Evolutionary conservation across 2,113 vertebrate genomes (phyloP).

Genomic region (Microcebus lehilahytsara): DNA sequence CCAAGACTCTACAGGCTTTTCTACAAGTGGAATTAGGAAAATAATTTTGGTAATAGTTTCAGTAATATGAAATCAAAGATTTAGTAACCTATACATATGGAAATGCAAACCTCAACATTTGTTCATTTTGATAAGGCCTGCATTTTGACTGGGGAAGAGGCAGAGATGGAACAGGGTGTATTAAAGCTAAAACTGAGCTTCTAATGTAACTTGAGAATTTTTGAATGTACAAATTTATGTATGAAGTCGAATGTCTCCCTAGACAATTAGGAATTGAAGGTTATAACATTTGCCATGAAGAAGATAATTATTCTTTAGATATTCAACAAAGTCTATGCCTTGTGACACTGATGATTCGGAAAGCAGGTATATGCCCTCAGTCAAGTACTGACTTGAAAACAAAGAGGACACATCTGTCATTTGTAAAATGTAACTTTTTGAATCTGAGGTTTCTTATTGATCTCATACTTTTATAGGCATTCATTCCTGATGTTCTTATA

Average conservation of each 20-base stretch:
- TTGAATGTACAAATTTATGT: constrained; percentile 52
- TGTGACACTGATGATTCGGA: constrained; percentile 40
- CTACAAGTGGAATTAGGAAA: neutral
- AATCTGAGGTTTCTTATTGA: neutral
- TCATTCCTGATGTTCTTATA: neutral
- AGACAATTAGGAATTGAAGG: constrained; percentile 31
- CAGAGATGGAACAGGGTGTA: neutral
- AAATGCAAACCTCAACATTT: neutral
- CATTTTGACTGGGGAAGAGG: neutral
- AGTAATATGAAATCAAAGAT: neutral
- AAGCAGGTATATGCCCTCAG: neutral
- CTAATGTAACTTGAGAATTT: constrained; percentile 49
- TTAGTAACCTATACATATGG: neutral
- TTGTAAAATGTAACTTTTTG: neutral
- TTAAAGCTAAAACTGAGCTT: constrained; percentile 10
- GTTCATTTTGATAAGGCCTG: neutral
- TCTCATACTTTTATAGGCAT: neutral
- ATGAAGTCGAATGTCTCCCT: constrained; percentile 21
- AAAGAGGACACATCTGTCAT: neutral
- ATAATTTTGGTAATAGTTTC: neutral
- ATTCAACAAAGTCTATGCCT: neutral
- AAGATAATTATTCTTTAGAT: constrained; percentile 49
- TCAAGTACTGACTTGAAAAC: neutral
- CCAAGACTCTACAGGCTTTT: neutral
- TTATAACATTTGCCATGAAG: constrained; percentile 37